Evolutionary conservation across 2,113 vertebrate species (phyloP).

Genomic region (Probosciger aterrimus): DNA sequence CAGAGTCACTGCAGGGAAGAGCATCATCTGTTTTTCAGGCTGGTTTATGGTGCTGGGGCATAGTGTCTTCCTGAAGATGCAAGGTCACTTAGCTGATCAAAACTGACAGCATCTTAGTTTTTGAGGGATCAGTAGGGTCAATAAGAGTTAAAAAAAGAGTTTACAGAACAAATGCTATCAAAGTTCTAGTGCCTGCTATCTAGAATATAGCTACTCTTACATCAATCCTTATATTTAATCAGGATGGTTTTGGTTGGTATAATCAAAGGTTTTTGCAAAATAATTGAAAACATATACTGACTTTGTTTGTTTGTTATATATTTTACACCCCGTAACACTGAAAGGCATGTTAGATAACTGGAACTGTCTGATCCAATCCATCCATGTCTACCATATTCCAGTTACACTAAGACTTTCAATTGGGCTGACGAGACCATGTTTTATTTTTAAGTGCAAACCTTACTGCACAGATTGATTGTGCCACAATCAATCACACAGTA

Average conservation of each 20-base stretch:
- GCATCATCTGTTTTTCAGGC: slow-evolving; percentile 14
- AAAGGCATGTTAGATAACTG: not conserved
- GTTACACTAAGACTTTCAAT: not conserved
- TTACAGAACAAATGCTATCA: not conserved
- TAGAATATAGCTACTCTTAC: not conserved
- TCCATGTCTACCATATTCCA: not conserved
- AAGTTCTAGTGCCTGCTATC: not conserved
- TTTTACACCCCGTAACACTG: not conserved
- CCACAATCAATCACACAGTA: not conserved
- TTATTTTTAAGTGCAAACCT: not conserved
- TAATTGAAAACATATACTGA: not conserved
- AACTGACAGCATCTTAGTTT: not conserved
- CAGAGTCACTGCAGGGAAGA: slow-evolving; percentile 46
- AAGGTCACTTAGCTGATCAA: not conserved
- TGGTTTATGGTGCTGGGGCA: not conserved
- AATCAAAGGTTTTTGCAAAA: not conserved
- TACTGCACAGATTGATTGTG: not conserved
- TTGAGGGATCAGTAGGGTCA: not conserved
- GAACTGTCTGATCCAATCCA: not conserved
- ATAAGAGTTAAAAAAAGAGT: not conserved
- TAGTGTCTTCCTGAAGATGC: not conserved
- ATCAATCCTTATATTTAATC: not conserved
- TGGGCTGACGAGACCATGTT: not conserved
- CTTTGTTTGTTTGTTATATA: not conserved
- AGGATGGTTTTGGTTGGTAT: not conserved